These are phyloP conservation scores for Argyrosomus regius DNA, from an alignment of 2,797 vertebrate species.

Conservation along the genomic window DNA sequence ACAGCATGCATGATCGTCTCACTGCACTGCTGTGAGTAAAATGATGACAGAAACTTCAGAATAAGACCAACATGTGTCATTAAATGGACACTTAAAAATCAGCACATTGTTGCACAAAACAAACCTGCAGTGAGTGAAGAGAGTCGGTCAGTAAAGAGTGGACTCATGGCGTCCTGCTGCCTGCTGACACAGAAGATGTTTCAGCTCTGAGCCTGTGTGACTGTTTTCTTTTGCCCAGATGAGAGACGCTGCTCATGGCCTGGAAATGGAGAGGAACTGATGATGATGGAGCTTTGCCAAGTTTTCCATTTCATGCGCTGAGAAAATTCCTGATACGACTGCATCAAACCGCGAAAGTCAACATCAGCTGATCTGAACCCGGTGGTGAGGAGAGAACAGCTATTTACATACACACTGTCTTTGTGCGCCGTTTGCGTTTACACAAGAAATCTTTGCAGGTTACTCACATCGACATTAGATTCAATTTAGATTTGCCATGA, in stretches of 20 bases:
- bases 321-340: constrained; percentile 39
- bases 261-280: background rate
- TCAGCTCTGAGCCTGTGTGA: background rate
- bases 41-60: too few relatives aligned
- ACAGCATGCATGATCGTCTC: too few relatives aligned
- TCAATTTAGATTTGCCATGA: too few relatives aligned
- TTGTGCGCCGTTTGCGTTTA: background rate
- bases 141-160: background rate
- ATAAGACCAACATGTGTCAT: too few relatives aligned
- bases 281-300: constrained; percentile 8
- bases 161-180: background rate
- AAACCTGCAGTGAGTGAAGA: background rate
- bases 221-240: constrained; percentile 2
- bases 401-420: background rate
- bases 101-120: background rate
- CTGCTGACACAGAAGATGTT: constrained; percentile 16
- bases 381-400: background rate
- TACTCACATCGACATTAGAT: background rate
- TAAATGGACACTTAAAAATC: too few relatives aligned
- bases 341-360: constrained; percentile 29
- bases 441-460: background rate
- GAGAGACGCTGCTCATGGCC: background rate
- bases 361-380: constrained; percentile 42
- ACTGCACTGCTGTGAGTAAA: too few relatives aligned
- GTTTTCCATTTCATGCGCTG: constrained; percentile 13